Conservation (phyloP, 2,797 vertebrate species). For the Squalus acanthias region DNA sequence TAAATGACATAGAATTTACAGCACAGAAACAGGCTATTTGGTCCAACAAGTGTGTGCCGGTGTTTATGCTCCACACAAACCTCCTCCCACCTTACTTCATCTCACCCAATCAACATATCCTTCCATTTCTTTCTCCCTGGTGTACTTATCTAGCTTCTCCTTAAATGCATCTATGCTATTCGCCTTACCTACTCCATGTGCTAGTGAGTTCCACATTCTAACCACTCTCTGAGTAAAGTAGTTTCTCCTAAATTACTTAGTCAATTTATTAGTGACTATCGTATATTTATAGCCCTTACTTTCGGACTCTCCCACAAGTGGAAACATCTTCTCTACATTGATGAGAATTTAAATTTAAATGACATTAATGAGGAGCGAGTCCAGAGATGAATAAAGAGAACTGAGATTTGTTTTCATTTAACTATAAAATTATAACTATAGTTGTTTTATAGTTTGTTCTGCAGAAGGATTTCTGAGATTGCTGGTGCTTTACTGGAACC, state of each 20-base stretch:
- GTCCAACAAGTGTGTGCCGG: neutral
- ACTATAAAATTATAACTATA: neutral
- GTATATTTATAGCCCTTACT: neutral
- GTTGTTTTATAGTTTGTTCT: neutral
- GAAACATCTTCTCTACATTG: neutral
- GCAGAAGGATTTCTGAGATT: neutral
- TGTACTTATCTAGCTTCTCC: neutral
- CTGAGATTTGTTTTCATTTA: neutral
- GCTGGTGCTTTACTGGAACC: too few relatives aligned
- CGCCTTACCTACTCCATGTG: neutral
- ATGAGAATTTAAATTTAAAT: neutral
- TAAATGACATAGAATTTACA: neutral
- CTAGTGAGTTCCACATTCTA: neutral
- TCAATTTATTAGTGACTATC: neutral
- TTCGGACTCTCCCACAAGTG: neutral
- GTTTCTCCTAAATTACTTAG: neutral
- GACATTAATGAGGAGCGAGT: neutral
- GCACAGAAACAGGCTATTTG: neutral
- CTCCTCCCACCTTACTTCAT: neutral
- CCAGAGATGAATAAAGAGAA: neutral
- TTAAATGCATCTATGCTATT: neutral
- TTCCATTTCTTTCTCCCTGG: neutral
- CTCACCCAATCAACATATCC: neutral
- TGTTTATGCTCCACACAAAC: neutral
- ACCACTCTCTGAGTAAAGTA: neutral